Evolutionary conservation across 1,140 invertebrate genomes (phyloP), one percentile per base, ranked within the genome.

Genomic region (Anastrepha ludens): DNA sequence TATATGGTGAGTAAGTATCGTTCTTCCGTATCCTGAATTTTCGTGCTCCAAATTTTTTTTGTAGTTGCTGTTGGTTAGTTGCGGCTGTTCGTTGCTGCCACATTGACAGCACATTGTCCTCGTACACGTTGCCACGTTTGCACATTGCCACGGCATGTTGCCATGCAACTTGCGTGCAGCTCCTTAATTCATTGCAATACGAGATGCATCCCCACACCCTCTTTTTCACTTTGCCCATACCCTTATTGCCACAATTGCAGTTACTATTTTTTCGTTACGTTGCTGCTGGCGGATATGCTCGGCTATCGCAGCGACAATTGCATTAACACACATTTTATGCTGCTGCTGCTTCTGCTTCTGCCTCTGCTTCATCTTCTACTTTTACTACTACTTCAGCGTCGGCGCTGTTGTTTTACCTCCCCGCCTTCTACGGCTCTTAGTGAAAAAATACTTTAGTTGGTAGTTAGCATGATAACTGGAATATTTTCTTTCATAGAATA

Each of bases 311-410:
- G 41, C 74, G 74, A 81, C 74, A 81, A 81, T 81, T 81, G 74
- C 74, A 81, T 81, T 55, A 81, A 81, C 74, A 81, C 74, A 81
- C 74, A 81, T 81, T 81, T 81, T 81, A 44, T 81, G 74, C 74
- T 81, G 74, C 74, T 15, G 13, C 44, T 29, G 47, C 74, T 81
- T n/a, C 13, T 81, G 20, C 74, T 50, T 3, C 47, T 58, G 47
- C 47, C 55, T 20, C 5, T 29, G 39, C 67, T 47, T 9, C 60
- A 17, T n/a, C 74, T 74, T 47, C 15, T 13, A 55, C 74, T 81
- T n/a, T 55, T 55, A 13, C n/a, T 55, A 20, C 47, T 81, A 55
- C 74, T 55, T 55, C 74, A 81, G 29, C n/a, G 47, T 55, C 47
- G 3, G 74, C 74, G n/a, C 74, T 29, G 47, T 17, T 3, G 41